A percentile compares a stretch with the other conserved stretches of the same genome.
These are phyloP conservation scores for Oxyura jamaicensis DNA, from an alignment of 2,113 vertebrate genomes.

Conservation along the genomic window DNA sequence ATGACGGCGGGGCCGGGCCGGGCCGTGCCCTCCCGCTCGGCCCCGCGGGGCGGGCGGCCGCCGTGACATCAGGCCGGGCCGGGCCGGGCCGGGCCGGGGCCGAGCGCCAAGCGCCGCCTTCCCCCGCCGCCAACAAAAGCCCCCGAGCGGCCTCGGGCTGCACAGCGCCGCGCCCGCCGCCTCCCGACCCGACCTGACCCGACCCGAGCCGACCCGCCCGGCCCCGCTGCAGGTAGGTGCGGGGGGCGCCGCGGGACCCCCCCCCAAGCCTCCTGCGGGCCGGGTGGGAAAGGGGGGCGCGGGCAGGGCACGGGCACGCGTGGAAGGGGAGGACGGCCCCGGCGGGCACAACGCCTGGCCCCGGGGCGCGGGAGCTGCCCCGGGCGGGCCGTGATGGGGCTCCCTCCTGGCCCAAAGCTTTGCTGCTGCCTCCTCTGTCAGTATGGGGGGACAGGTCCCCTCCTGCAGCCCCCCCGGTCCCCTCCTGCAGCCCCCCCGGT, in stretches of 20 bases:
- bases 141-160: background rate
- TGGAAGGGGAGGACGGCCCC: no score
- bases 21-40: background rate
- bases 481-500: no score
- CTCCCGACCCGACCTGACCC: background rate
- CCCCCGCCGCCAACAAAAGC: slow-evolving; percentile 6
- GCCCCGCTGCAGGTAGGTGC: no score
- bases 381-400: background rate
- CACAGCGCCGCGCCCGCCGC: background rate
- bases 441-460: background rate
- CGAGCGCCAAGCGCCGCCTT: background rate
- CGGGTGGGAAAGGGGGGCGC: no score
- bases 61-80: background rate
- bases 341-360: background rate
- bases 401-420: rapidly evolving
- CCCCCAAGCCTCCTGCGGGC: no score
- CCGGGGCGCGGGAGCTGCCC: background rate
- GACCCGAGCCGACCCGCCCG: background rate
- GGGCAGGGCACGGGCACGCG: no score
- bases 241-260: no score
- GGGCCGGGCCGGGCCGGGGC: background rate
- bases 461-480: no score
- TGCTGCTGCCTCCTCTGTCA: rapidly evolving
- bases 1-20: background rate
- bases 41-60: no score